These are phyloP conservation scores for Mercenaria mercenaria DNA, from an alignment of 1,140 invertebrate species.

Conservation along the genomic window DNA sequence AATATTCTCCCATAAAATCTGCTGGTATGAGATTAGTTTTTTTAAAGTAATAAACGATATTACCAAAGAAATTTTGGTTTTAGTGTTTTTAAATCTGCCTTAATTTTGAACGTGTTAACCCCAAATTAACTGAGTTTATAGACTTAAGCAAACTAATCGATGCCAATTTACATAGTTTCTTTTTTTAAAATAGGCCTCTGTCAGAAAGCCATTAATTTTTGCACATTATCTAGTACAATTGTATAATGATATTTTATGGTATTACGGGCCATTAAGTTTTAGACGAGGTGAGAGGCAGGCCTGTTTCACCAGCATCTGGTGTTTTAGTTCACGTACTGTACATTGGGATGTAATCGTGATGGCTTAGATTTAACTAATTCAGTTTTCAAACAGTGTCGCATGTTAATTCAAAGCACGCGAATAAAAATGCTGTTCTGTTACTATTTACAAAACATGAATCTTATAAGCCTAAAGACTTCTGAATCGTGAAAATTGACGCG, in stretches of 20 bases:
- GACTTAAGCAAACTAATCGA: neutral
- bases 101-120: neutral
- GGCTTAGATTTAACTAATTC: too few species aligned
- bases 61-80: neutral
- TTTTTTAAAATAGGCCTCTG: neutral
- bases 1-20: neutral
- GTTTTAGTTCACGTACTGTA: too few species aligned
- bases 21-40: neutral
- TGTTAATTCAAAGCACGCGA: too few species aligned
- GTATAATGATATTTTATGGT: conserved; percentile 2
- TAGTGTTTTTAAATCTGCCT: neutral
- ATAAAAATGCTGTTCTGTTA: too few species aligned
- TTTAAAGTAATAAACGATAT: neutral
- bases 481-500: too few species aligned
- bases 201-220: neutral
- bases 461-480: too few species aligned
- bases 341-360: too few species aligned
- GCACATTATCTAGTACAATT: conserved; percentile 20
- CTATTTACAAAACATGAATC: too few species aligned
- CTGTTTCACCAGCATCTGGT: too few species aligned
- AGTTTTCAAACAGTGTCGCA: too few species aligned
- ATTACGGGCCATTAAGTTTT: neutral
- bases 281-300: neutral
- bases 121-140: neutral
- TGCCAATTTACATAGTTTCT: conserved; percentile 5